Evolutionary conservation across 2,888 invertebrate genomes (phyloP), one percentile per base, ranked within the genome.

Genomic region (Ichneumon xanthorius): DNA sequence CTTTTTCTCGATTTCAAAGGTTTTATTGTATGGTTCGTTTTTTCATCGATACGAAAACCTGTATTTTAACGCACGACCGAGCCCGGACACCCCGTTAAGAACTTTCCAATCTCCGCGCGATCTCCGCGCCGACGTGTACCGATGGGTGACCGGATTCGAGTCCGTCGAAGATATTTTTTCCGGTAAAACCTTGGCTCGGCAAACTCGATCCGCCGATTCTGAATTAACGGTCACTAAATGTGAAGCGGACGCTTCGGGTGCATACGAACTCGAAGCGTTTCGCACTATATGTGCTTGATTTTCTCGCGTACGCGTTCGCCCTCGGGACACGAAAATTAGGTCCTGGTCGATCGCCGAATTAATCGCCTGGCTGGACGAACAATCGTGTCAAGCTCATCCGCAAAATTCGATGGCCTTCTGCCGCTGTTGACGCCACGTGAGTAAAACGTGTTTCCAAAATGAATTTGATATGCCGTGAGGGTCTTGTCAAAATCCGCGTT

Each of bases 271-370:
- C 48, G 26, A 0, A 0, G 4, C 58, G 58, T 2, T 26, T 58
- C 58, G 26, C 55, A 70, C n/a, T 71, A 53, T 55, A 48, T 37
- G 37, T 22, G 22, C 75, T 71, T 82, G 83, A 89, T 88, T 90
- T 89, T 78, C 75, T 72, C 53, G 73, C 16, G 63, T 50, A 63
- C 87, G 76, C 71, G 84, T 85, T 88, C 88, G 84, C 87, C 89
- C 87, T 80, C 78, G 86, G 86, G 84, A 85, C 65, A 84, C 33
- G 79, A 75, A 84, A 91, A 92, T 91, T 91, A 88, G 85, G 87
- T 50, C 65, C 58, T 84, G 87, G 84, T 89, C 89, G 88, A 89
- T 89, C 85, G 40, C 65, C 88, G 82, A 90, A 92, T 92, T 92
- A 89, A 79, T 88, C 91, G 91, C 90, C 65, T 82, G 88, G 85